Conservation (phyloP, 2,888 invertebrate species). For the Pseudococcus longispinus region DNA sequence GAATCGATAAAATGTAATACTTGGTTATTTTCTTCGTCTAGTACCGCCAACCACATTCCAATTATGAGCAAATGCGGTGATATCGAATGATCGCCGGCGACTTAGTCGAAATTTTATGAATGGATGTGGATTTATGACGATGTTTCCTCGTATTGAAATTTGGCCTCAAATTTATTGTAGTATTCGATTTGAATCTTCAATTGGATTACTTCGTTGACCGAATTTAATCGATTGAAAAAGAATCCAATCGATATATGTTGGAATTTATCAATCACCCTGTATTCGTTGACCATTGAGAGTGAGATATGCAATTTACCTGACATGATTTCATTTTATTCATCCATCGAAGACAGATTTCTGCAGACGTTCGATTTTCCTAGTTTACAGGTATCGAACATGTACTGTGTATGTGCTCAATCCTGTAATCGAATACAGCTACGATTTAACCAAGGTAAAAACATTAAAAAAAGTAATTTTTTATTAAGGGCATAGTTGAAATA, state of each 20-base stretch:
- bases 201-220: neutral
- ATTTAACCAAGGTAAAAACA: slow-evolving; percentile 1
- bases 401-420: neutral
- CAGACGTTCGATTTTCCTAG: no score
- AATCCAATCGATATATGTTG: neutral
- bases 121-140: neutral
- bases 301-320: no score
- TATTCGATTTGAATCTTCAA: neutral
- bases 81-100: neutral
- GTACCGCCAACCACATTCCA: neutral
- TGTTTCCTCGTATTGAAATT: neutral
- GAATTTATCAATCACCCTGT: no score
- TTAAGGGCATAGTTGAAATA: slow-evolving; percentile 1
- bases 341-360: no score
- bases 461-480: slow-evolving; percentile 31
- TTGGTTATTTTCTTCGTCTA: neutral
- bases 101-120: neutral
- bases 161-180: neutral
- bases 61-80: neutral
- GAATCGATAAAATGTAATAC: neutral
- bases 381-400: neutral
- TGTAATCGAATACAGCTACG: neutral
- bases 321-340: no score
- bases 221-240: neutral
- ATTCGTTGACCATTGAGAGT: no score